phyloP scores from a whole-genome alignment of 2,113 vertebrate genomes.

The Pampusana beccarii region DNA sequence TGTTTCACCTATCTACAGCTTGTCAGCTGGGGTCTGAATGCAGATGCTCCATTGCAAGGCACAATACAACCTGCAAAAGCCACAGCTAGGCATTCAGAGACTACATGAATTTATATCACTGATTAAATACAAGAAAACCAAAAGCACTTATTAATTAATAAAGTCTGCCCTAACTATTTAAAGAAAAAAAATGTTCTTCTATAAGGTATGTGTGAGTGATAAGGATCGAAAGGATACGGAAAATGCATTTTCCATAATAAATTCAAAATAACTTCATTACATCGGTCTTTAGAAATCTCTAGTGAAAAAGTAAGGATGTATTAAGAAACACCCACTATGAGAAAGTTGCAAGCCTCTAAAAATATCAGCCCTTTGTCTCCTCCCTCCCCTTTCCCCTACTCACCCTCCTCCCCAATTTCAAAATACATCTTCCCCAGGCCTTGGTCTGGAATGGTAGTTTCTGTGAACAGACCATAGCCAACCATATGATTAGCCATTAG shows the following conservation, averaged over 20 bases:
- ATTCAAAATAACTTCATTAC: background rate
- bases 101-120: background rate
- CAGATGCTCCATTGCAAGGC: background rate
- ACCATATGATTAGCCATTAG: background rate
- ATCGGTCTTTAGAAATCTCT: background rate
- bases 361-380: background rate
- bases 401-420: conserved; percentile 42
- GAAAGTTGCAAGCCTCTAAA: background rate
- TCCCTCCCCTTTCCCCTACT: conserved; percentile 23
- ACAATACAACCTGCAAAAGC: background rate
- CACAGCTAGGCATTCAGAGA: background rate
- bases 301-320: background rate
- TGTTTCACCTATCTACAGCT: background rate
- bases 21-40: background rate
- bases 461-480: conserved; percentile 1
- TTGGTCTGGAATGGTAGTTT: conserved; percentile 4
- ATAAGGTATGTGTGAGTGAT: rapidly evolving
- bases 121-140: background rate
- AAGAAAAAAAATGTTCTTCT: background rate
- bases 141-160: background rate
- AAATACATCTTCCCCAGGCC: conserved; percentile 31
- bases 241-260: background rate
- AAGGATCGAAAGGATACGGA: background rate
- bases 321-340: background rate
- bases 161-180: background rate